A percentile compares a stretch with the other conserved stretches of the same genome.
Evolutionary conservation across 2,888 invertebrate genomes (phyloP).

Genomic region (Diabrotica balteata): DNA sequence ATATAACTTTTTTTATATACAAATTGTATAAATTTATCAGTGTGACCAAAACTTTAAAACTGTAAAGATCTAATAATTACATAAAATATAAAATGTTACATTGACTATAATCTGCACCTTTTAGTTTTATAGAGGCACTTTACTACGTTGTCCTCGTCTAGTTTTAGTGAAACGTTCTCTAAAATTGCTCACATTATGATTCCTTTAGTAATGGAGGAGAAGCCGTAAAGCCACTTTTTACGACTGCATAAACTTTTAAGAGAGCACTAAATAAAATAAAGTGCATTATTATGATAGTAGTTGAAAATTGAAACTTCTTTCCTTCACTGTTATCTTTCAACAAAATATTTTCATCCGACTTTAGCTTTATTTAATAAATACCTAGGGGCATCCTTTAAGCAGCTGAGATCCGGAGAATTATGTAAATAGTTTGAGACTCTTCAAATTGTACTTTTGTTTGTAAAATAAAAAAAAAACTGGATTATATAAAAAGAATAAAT

Average conservation of each 20-base stretch:
- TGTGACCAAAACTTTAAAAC: neutral
- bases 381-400: no score
- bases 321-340: conserved; percentile 6
- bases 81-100: no score
- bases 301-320: conserved; percentile 34
- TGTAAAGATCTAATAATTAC: no score
- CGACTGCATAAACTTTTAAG: conserved; percentile 39
- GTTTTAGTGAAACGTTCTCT: conserved; percentile 21
- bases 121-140: conserved; percentile 4
- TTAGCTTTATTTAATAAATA: no score
- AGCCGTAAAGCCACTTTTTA: conserved; percentile 36
- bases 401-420: no score
- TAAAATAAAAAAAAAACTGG: no score
- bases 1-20: no score
- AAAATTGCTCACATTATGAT: conserved; percentile 33
- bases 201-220: conserved; percentile 33
- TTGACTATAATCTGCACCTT: neutral
- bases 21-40: no score
- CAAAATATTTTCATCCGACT: neutral
- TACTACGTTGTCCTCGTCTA: conserved; percentile 20
- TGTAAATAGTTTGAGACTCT: no score
- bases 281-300: conserved; percentile 34
- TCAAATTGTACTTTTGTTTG: no score
- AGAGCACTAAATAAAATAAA: conserved; percentile 36
- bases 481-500: no score